Conservation (phyloP, 2,888 invertebrate species). For the Rhagonycha fulva region DNA sequence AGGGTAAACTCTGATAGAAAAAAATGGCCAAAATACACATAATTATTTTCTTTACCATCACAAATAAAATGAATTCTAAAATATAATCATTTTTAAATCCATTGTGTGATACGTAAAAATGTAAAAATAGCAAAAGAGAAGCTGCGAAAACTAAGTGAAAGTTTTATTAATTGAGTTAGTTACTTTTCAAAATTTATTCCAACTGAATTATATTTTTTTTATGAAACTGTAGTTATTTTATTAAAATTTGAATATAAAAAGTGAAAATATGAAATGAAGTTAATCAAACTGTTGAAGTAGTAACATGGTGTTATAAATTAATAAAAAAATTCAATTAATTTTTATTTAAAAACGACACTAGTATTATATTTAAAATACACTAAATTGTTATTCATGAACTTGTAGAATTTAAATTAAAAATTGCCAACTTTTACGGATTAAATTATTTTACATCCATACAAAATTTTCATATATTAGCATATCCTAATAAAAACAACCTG, state of each 20-base stretch:
- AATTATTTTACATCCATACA: slow-evolving; percentile 4
- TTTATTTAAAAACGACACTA: background rate
- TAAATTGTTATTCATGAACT: background rate
- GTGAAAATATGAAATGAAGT: background rate
- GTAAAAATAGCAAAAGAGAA: background rate
- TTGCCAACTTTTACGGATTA: slow-evolving; percentile 2
- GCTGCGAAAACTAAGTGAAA: background rate
- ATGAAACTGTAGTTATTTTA: background rate
- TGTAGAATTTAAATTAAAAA: slow-evolving; percentile 4
- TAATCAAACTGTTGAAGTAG: background rate
- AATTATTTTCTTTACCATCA: background rate
- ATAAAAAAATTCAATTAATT: background rate
- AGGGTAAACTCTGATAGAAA: background rate
- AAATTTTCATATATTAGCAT: slow-evolving; percentile 1
- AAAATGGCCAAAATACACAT: background rate
- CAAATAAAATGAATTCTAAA: background rate
- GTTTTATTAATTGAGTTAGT: background rate
- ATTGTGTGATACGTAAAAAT: background rate
- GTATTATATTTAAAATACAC: background rate
- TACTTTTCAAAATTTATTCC: background rate
- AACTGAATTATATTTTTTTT: background rate
- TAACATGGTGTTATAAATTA: background rate
- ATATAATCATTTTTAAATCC: background rate
- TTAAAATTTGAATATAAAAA: background rate
- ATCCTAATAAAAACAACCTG: slow-evolving; percentile 3